Percentiles rank a stretch among this genome's conserved stretches.
Conservation (phyloP, 1,140 invertebrate species). For the Cydia amplana region DNA sequence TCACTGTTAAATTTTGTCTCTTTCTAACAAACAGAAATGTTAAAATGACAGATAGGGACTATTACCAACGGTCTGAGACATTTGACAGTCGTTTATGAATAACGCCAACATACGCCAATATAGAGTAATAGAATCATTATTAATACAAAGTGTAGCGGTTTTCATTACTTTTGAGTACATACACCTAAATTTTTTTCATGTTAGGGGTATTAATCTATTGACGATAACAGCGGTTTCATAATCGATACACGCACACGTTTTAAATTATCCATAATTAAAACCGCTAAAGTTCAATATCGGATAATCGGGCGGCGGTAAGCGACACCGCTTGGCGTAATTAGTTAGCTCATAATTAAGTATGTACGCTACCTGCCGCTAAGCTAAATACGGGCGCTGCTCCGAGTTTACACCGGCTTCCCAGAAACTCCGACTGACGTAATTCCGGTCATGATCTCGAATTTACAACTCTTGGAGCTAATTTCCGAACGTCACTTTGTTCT, state of each 20-base stretch:
- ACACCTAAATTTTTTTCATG: too few species aligned
- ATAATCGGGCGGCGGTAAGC: slow-evolving; percentile 25
- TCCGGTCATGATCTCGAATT: slow-evolving; percentile 73
- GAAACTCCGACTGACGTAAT: slow-evolving; percentile 73
- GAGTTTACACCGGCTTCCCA: slow-evolving; percentile 68
- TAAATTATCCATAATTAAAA: slow-evolving; percentile 27
- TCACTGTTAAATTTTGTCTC: too few species aligned
- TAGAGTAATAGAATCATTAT: too few species aligned
- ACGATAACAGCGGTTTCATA: too few species aligned
- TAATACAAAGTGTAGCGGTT: too few species aligned
- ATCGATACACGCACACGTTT: neutral
- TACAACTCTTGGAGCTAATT: slow-evolving; percentile 75
- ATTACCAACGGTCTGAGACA: too few species aligned
- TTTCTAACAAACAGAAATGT: neutral
- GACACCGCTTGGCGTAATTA: slow-evolving; percentile 19
- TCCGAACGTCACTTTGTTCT: slow-evolving; percentile 78
- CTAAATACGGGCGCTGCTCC: slow-evolving; percentile 58
- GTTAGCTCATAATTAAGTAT: slow-evolving; percentile 25
- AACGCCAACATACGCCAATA: too few species aligned
- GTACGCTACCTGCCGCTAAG: slow-evolving; percentile 42
- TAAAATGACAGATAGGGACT: too few species aligned
- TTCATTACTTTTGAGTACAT: too few species aligned
- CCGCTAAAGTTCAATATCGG: slow-evolving; percentile 28
- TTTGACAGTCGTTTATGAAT: too few species aligned
- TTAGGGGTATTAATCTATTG: too few species aligned